Conservation (phyloP, 2,113 vertebrate species). For the Todiramphus chloris region DNA sequence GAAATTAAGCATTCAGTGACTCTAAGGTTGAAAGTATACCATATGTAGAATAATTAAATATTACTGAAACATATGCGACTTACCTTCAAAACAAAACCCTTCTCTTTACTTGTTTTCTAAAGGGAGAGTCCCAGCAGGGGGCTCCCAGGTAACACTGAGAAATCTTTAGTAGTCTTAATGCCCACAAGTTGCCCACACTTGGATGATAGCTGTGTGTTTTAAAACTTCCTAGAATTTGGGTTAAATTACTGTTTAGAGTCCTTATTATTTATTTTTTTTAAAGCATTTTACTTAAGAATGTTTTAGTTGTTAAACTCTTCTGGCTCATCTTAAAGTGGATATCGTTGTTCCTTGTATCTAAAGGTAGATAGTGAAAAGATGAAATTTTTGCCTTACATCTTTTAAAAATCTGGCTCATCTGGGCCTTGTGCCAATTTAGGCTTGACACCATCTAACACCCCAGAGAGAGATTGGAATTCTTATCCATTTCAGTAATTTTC, state of each 20-base stretch:
- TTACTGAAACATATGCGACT: neutral
- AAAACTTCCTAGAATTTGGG: neutral
- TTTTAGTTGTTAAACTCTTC: neutral
- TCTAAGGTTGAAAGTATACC: neutral
- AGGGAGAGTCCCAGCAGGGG: slow-evolving; percentile 60
- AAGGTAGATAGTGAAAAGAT: neutral
- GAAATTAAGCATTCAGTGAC: neutral
- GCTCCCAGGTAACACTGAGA: slow-evolving; percentile 52
- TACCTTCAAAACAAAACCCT: neutral
- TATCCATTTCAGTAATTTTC: neutral
- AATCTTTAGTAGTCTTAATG: neutral
- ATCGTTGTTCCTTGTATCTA: neutral
- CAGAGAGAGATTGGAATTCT: neutral
- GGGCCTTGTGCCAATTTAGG: neutral
- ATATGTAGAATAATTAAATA: neutral
- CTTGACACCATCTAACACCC: neutral
- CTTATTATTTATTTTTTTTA: too few relatives aligned
- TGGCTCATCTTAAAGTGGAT: neutral
- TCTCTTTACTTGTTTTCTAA: neutral
- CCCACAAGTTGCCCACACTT: neutral
- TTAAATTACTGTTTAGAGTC: neutral
- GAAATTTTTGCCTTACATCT: neutral
- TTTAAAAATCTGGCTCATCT: neutral
- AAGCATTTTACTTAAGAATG: neutral
- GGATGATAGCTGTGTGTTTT: neutral